phyloP scores from a whole-genome alignment of 2,113 vertebrate species.

The Mesoclemmys tuberculata region DNA sequence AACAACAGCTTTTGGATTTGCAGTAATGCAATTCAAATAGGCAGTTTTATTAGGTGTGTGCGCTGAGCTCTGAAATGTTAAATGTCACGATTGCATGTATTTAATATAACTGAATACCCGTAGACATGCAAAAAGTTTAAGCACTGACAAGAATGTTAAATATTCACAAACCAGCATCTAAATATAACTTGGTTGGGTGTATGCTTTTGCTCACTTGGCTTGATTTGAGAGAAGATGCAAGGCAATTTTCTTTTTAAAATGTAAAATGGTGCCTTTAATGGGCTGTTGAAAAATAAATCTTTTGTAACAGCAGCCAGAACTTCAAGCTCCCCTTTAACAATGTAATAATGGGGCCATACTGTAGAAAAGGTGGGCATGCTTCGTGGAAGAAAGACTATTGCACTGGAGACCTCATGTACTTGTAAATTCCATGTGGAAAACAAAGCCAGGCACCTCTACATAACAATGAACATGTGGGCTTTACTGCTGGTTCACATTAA shows the following conservation, averaged over 20 bases:
- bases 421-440: background rate
- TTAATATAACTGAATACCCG: constrained; percentile 73
- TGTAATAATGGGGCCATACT: background rate
- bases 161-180: constrained; percentile 66
- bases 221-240: constrained; percentile 50
- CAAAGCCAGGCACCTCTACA: rapidly evolving
- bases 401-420: background rate
- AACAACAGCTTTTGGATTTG: constrained; percentile 34
- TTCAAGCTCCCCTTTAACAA: background rate
- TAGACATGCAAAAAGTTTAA: constrained; percentile 73
- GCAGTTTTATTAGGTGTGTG: constrained; percentile 46
- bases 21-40: constrained; percentile 44
- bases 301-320: constrained; percentile 33
- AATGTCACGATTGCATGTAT: constrained; percentile 66
- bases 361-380: background rate
- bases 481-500: background rate
- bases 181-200: constrained; percentile 64
- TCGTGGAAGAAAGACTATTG: background rate
- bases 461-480: rapidly evolving
- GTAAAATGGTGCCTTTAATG: constrained; percentile 36
- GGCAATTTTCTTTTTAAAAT: background rate
- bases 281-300: constrained; percentile 13
- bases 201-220: constrained; percentile 73
- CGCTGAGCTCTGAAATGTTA: constrained; percentile 60
- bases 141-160: constrained; percentile 72